phyloP scores from a whole-genome alignment of 2,797 vertebrate species.

The Linurgus olivaceus region DNA sequence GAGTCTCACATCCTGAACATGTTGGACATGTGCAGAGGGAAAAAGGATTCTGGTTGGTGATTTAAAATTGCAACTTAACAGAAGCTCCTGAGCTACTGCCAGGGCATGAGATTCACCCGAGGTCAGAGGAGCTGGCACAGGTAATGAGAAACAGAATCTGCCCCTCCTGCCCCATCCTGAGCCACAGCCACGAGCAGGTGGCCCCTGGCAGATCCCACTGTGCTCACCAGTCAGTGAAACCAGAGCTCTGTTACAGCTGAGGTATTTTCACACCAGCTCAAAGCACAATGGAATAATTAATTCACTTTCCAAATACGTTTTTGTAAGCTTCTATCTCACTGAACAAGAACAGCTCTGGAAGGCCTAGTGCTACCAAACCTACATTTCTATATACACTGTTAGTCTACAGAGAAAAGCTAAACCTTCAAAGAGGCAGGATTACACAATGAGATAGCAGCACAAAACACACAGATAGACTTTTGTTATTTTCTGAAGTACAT shows the following conservation, averaged over 20 bases:
- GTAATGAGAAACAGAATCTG: neutral
- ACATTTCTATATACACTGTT: neutral
- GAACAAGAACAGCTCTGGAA: neutral
- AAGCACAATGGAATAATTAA: neutral
- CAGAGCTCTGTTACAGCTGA: neutral
- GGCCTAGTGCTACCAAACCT: neutral
- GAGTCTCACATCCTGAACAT: neutral
- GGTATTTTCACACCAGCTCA: neutral
- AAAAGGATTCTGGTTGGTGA: rapidly evolving
- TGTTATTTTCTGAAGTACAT: constrained; percentile 54
- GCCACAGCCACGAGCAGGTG: neutral
- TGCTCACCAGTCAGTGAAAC: neutral
- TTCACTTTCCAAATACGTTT: neutral
- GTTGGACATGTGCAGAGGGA: rapidly evolving
- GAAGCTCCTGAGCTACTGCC: neutral
- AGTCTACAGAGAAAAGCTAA: neutral
- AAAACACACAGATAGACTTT: constrained; percentile 27
- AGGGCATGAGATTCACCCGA: rapidly evolving
- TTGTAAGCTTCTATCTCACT: neutral
- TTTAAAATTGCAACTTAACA: neutral
- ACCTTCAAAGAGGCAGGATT: constrained; percentile 25
- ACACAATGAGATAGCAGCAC: constrained; percentile 37
- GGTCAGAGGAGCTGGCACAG: neutral
- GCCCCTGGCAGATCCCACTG: neutral
- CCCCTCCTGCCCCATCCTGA: neutral